phyloP scores from a whole-genome alignment of 2,888 invertebrate genomes.

The Papilio demoleus region DNA sequence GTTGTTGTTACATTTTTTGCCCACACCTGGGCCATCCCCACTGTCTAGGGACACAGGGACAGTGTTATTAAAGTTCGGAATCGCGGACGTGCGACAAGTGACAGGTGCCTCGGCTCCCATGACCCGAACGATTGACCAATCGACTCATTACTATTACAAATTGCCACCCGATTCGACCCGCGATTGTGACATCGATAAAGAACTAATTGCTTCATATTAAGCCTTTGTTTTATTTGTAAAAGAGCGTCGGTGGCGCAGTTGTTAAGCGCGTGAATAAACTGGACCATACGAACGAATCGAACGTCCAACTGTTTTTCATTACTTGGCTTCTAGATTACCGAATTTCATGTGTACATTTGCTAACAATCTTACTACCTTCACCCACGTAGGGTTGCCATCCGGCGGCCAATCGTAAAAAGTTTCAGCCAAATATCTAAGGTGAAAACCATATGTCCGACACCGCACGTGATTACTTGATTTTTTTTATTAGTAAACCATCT shows the following conservation, averaged over 20 bases:
- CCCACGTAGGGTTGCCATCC: too few species aligned
- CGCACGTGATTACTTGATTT: too few species aligned
- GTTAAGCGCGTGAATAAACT: too few species aligned
- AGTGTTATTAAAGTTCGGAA: slow-evolving; percentile 64
- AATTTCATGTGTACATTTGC: too few species aligned
- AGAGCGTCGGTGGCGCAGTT: too few species aligned
- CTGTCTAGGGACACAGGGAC: slow-evolving; percentile 50
- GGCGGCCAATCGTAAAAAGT: too few species aligned
- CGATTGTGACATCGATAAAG: slow-evolving; percentile 59
- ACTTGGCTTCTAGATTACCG: too few species aligned
- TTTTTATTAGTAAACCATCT: slow-evolving; percentile 43
- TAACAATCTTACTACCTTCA: too few species aligned
- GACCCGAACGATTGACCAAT: slow-evolving; percentile 63
- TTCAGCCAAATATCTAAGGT: too few species aligned
- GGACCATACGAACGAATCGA: too few species aligned
- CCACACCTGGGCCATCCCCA: slow-evolving; percentile 43
- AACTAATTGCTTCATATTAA: slow-evolving; percentile 58
- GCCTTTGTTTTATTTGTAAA: slow-evolving; percentile 45
- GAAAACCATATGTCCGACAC: too few species aligned
- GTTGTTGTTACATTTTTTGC: slow-evolving; percentile 21
- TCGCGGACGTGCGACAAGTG: slow-evolving; percentile 62
- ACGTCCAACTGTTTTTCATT: too few species aligned
- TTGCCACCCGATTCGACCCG: slow-evolving; percentile 61
- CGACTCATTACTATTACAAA: slow-evolving; percentile 70
- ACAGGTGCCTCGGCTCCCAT: slow-evolving; percentile 71